Base-by-base conservation (phyloP, 2,113 vertebrate genomes). In the Campylomormyrus numenius region DNA sequence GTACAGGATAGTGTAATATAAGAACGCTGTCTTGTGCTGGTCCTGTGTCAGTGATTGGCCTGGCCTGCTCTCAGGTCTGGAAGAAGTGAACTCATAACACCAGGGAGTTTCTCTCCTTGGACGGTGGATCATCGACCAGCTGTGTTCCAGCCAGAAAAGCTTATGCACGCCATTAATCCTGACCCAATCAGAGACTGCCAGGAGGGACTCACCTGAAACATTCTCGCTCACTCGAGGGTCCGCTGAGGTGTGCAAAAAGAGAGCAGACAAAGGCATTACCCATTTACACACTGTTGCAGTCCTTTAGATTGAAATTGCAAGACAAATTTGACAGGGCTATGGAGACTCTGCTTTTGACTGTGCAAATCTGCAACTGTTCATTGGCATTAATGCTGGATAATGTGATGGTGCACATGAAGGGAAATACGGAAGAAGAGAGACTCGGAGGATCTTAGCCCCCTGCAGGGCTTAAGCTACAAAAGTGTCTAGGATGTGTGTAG, bases 161-260 rank as follows among this genome's bases (percentile, higher is more conserved):
- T 62, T 45, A 88, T 45, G 52, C 45, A 56, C 80, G 52, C 77
- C 52, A 46, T 87, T 85, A 74, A 77, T 91, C 66, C 88, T 49
- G 48, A 46, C 90, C 56, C 90, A 90, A 39, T 52, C 31, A 39
- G 27, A n/a, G 39, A 1, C 5, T 24, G 53, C 21, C 53, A 46
- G 0, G 80, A 5, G 88, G 88, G 87, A 88, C 95, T 97, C 94
- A 99, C 98, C 97, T 95, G 97, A 97, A 92, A 97, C 95, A 10
- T 97, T 93, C 93, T 99, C 98, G 0, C 97, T 99, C 91, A 99
- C 97, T 93, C 98, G 96, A 74, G 98, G 98, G 94, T 99, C 98
- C 91, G 98, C 98, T 99, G 42, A 52, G 39, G 90, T 24, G 74
- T 85, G 27, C 8, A 58, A 11, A 49, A 17, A 80, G 45, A 89